Percentiles rank a stretch among this genome's conserved stretches.
Conservation (phyloP, 2,888 invertebrate genomes). For the Petrophora chlorosata region DNA sequence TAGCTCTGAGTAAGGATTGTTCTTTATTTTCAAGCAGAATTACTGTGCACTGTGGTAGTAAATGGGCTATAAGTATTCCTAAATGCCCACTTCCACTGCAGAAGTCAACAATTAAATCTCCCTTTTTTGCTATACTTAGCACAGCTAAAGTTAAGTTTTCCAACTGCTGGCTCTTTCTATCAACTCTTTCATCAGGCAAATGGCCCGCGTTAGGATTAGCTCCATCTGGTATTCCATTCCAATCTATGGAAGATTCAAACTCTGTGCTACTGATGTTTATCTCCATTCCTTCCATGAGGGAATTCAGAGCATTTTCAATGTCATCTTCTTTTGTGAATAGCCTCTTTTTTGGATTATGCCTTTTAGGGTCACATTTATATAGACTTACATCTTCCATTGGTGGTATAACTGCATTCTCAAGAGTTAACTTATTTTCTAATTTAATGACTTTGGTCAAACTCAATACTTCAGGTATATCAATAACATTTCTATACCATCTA, state of each 20-base stretch:
- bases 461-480: constrained; percentile 48
- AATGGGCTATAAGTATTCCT: constrained; percentile 92
- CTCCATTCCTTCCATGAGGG: constrained; percentile 69
- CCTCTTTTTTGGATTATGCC: constrained; percentile 89
- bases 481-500: constrained; percentile 84
- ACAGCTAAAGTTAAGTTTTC: constrained; percentile 92
- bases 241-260: constrained; percentile 77
- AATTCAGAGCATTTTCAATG: constrained; percentile 85
- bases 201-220: constrained; percentile 91
- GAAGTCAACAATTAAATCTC: constrained; percentile 94
- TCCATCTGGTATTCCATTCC: constrained; percentile 88
- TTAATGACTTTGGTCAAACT: constrained; percentile 22
- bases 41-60: constrained; percentile 90
- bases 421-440: constrained; percentile 8
- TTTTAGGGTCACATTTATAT: constrained; percentile 90
- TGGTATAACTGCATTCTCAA: constrained; percentile 65
- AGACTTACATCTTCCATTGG: constrained; percentile 85
- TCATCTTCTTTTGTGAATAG: constrained; percentile 90
- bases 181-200: constrained; percentile 88
- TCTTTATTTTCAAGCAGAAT: constrained; percentile 96
- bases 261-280: constrained; percentile 60
- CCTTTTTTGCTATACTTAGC: constrained; percentile 86
- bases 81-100: constrained; percentile 97
- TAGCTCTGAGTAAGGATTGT: constrained; percentile 90
- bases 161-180: constrained; percentile 93